Evolutionary conservation across 2,797 vertebrate genomes (phyloP).

Genomic region (Poecilia velifera): DNA sequence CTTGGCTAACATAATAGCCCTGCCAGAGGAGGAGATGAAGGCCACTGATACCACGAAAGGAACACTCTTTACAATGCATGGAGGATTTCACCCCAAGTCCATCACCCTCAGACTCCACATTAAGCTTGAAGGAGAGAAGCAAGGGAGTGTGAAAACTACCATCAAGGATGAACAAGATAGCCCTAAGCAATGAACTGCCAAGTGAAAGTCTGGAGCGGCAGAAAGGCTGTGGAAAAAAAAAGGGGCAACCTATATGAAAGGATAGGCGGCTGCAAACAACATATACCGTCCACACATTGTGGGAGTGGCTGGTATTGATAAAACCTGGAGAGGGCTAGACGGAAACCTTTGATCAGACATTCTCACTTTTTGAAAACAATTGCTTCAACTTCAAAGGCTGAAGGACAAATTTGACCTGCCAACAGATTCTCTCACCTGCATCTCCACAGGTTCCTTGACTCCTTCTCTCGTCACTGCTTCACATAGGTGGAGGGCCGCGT

Average conservation of each 20-base stretch:
- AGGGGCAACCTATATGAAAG: not conserved
- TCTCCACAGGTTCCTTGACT: not conserved
- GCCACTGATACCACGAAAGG: not conserved
- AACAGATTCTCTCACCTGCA: not conserved
- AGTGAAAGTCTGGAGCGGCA: not conserved
- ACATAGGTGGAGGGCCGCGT: not conserved
- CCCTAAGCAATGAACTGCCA: constrained; percentile 2
- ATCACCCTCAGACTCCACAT: not conserved
- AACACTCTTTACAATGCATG: not conserved
- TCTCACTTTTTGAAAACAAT: not conserved
- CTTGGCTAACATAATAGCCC: not conserved
- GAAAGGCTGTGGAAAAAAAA: not conserved
- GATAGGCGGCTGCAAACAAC: not conserved
- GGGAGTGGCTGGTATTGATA: not conserved
- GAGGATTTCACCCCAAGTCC: not conserved
- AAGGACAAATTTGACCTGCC: not conserved
- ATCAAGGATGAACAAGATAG: constrained; percentile 6
- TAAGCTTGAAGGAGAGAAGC: not conserved
- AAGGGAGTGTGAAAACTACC: not conserved
- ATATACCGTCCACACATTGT: not conserved
- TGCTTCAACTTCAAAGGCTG: not conserved
- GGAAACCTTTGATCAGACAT: not conserved
- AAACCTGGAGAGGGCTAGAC: not conserved
- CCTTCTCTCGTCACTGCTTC: not conserved
- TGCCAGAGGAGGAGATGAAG: constrained; percentile 1